Base-by-base conservation (phyloP, 2,113 vertebrate species). In the Callipepla squamata region DNA sequence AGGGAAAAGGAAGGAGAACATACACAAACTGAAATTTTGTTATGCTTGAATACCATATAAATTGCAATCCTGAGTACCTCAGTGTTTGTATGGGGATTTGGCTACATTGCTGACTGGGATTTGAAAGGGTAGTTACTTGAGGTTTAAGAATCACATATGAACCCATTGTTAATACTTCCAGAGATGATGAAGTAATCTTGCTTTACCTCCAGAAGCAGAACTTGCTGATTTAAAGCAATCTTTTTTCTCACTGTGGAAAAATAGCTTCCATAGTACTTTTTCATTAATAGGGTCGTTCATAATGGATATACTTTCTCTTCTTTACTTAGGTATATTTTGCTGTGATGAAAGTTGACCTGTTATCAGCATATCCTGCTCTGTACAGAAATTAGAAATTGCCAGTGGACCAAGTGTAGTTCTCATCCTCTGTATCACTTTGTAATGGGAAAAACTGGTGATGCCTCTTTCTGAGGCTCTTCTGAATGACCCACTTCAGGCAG, bases 151-250 rank as follows among this genome's bases (percentile, higher is more conserved):
- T 61, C 17, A 66, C 9, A 1, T 55, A 9, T 63, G 28, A 80
- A 50, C 59, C 25, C 6, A 20, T 45, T 78, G 0, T 42, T 66
- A 61, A 34, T 76, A 25, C 51, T 78, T 59, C 15, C 32, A 63
- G 59, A n/a, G 69, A 74, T 36, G 69, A 74, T 36, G 51, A 78
- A 30, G 11, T 50, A 61, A 70, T 13, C 58, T 85, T 47, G 23
- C 5, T 47, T 69, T 78, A 63, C 70, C 34, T 92, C 80, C 30
- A 63, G n/a, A 85, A 80, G 23, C 28, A 75, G 67, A 85, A 83
- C 77, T 32, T 40, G 13, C 26, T 58, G 9, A 45, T 92, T 67
- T 53, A 5, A 80, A 89, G 55, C 40, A 15, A 8, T 47, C 13
- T 12, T 10, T 36, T 88, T 73, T 47, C 25, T 87, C 20, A 30